A percentile compares a stretch with the other conserved stretches of the same genome.
Conservation (phyloP, 2,113 vertebrate genomes). For the Thunnus thynnus region DNA sequence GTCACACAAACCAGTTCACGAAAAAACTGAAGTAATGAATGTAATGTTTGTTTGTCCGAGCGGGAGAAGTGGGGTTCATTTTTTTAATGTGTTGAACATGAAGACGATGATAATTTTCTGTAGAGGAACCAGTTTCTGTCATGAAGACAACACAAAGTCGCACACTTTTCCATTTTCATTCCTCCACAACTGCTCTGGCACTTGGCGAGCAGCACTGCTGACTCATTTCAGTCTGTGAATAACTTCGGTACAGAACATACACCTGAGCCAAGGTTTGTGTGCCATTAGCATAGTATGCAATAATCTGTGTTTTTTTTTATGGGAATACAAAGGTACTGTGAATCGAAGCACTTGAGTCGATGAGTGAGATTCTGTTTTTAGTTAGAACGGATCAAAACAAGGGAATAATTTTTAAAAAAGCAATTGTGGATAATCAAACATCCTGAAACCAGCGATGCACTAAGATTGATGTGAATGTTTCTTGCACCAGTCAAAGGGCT, state of each 20-base stretch:
- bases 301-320: slow-evolving; percentile 79
- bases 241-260: slow-evolving; percentile 67
- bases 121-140: slow-evolving; percentile 5
- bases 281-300: slow-evolving; percentile 81
- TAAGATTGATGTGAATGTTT: slow-evolving; percentile 78
- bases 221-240: slow-evolving; percentile 66
- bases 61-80: slow-evolving; percentile 12
- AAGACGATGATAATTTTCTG: slow-evolving; percentile 21
- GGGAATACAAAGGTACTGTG: slow-evolving; percentile 72
- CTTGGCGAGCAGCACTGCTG: slow-evolving; percentile 44
- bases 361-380: slow-evolving; percentile 56
- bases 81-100: slow-evolving; percentile 50
- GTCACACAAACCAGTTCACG: slow-evolving; percentile 63
- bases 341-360: slow-evolving; percentile 68
- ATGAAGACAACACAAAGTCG: not conserved
- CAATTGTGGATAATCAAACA: slow-evolving; percentile 65
- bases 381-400: slow-evolving; percentile 40
- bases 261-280: slow-evolving; percentile 72
- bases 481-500: slow-evolving; percentile 81
- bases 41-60: slow-evolving; percentile 57
- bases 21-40: slow-evolving; percentile 67
- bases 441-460: slow-evolving; percentile 77
- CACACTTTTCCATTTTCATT: slow-evolving; percentile 29
- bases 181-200: slow-evolving; percentile 49
- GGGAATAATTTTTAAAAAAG: slow-evolving; percentile 43